Evolutionary conservation across 2,797 vertebrate species (phyloP).

Genomic region (Coluber constrictor): DNA sequence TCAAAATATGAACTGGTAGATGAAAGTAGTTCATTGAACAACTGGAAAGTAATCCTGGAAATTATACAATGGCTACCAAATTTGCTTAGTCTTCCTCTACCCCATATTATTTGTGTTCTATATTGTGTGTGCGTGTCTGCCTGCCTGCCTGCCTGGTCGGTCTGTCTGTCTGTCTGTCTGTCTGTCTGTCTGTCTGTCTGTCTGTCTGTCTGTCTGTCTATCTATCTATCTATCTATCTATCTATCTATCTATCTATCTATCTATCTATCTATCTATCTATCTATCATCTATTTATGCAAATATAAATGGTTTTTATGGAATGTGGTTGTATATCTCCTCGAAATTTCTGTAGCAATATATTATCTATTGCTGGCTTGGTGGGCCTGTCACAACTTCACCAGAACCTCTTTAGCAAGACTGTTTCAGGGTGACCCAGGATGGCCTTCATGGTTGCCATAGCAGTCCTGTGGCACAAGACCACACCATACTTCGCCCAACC

Average conservation of each 20-base stretch:
- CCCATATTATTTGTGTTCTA: background rate
- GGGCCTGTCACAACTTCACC: background rate
- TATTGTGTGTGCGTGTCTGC: background rate
- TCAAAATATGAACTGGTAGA: background rate
- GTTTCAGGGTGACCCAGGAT: background rate
- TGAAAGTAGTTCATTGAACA: background rate
- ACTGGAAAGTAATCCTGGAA: background rate
- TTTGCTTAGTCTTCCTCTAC: background rate
- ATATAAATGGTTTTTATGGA: background rate
- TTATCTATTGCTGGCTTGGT: background rate
- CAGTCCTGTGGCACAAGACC: background rate
- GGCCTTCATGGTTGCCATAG: background rate
- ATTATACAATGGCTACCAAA: background rate
- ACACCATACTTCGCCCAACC: background rate
- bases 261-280: no score
- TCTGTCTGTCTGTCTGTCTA: no score
- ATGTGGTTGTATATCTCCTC: background rate
- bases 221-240: no score
- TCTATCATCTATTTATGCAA: no score
- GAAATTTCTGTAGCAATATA: background rate
- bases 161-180: fast-evolving
- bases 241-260: no score
- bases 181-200: fast-evolving
- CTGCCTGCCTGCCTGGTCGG: fast-evolving
- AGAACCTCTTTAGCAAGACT: background rate